Base-by-base conservation (phyloP, 2,797 vertebrate species). In the Hydrophis major region DNA sequence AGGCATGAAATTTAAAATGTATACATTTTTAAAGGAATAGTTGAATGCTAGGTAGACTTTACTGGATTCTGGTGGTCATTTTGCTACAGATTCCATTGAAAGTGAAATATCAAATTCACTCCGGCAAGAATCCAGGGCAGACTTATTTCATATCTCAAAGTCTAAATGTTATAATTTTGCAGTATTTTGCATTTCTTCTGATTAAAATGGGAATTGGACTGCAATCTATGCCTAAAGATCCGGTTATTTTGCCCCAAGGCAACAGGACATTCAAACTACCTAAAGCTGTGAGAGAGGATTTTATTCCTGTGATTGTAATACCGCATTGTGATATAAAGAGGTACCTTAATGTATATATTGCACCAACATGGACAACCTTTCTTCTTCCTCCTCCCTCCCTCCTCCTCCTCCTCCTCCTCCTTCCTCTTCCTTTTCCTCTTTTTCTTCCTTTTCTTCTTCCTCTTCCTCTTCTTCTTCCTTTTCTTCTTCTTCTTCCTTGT, bases 371-470 rank as follows among this genome's bases (percentile, higher is more conserved):
- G 78, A 0, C 8, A 91, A 93, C 37, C 60, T 16, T 11, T 53
- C 47, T 6, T 50, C 47, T 50, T 7, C 47, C 47, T 50, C 47
- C 47, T 50, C 47, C 47, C 6, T 6, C 6, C 50, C 5, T 50
- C 50, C 50, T 7, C 50, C 50, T 7, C 6, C 0, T 4, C 47
- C 47, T 7, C 50, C 50, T 50, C 47, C 47, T 3, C 47, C 6
- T 7, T 6, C 47, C 7, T 6, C 47, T 3, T 6, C 6, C 7
- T 6, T 6, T 5, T 6, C 47, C 7, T 6, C 47, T 5, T 1
- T 6, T 50, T 1, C 47, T 1, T 4, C 42, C 3, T 42, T 3
- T 3, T 42, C 42, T 42, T 42, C 42, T 42, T 42, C 42, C 3
- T 42, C 42, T 42, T 42, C 42, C 4, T 47, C 4, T 6, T 6